phyloP scores from a whole-genome alignment of 2,113 vertebrate genomes.

The Macaca fascicularis region DNA sequence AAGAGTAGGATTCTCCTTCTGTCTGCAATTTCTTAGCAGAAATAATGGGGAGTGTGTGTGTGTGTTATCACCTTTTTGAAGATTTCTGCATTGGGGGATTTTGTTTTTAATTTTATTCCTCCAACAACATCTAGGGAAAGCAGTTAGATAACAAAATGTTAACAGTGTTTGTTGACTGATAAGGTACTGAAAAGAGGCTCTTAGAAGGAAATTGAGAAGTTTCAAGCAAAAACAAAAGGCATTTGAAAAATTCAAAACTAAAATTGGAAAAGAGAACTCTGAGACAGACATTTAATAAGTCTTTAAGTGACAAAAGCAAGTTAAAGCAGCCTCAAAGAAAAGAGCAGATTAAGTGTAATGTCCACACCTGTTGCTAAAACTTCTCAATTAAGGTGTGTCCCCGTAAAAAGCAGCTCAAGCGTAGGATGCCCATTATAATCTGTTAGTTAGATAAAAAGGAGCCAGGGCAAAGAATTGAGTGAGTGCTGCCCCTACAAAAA shows the following conservation, averaged over 20 bases:
- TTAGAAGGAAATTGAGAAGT: background rate
- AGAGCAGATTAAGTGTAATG: background rate
- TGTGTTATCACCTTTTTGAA: background rate
- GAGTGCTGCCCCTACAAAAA: background rate
- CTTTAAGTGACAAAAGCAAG: background rate
- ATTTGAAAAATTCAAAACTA: background rate
- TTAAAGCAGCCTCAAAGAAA: background rate
- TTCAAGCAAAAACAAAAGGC: background rate
- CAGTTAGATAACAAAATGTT: background rate
- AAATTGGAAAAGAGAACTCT: background rate
- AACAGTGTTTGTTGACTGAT: background rate
- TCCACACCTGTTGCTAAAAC: background rate
- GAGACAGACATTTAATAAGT: background rate
- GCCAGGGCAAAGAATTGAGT: background rate
- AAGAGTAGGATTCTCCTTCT: background rate
- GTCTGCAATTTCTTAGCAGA: background rate
- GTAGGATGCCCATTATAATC: background rate
- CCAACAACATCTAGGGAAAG: background rate
- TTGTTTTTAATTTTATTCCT: background rate
- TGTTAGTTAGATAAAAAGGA: conserved; percentile 13
- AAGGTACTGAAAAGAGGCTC: background rate
- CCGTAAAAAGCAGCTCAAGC: background rate
- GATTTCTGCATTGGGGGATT: background rate
- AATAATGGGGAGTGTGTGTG: too few species aligned
- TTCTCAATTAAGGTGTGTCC: background rate